phyloP scores from a whole-genome alignment of 1,140 invertebrate genomes.

The Holcopasites calliopsidis region DNA sequence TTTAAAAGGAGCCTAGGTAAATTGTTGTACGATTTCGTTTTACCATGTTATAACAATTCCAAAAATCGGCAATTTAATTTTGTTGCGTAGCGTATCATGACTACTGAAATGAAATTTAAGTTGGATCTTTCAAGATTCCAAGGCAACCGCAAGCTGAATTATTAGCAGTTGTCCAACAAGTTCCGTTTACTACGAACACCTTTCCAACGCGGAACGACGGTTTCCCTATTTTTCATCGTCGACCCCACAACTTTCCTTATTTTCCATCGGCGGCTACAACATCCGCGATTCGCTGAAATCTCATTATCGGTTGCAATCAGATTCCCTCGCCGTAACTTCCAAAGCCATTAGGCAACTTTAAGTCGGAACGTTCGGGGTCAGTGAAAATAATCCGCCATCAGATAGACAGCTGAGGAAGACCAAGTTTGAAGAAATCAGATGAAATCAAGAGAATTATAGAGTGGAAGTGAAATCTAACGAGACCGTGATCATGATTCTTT shows the following conservation, averaged over 20 bases:
- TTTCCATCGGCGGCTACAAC: neutral
- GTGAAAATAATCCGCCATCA: slow-evolving; percentile 28
- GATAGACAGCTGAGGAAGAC: neutral
- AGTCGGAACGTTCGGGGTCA: neutral
- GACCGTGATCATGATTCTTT: neutral
- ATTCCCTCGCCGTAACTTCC: slow-evolving; percentile 20
- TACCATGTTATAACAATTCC: no score
- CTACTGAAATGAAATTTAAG: no score
- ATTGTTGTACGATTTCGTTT: no score
- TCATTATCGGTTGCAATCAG: slow-evolving; percentile 36
- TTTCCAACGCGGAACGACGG: neutral
- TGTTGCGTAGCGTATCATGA: no score
- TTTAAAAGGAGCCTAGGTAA: no score
- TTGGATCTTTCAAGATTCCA: no score
- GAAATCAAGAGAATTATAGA: neutral
- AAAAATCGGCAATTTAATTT: no score
- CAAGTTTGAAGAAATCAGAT: neutral
- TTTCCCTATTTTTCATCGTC: neutral
- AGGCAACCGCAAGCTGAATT: neutral
- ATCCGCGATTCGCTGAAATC: slow-evolving; percentile 22
- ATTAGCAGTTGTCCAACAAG: neutral
- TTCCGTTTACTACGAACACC: no score
- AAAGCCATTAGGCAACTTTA: slow-evolving; percentile 4
- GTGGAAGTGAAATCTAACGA: neutral
- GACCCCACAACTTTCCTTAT: slow-evolving; percentile 2